Evolutionary conservation across 2,113 vertebrate genomes (phyloP), one percentile per base, ranked within the genome.

Genomic region (Protobothrops flavoviridis): DNA sequence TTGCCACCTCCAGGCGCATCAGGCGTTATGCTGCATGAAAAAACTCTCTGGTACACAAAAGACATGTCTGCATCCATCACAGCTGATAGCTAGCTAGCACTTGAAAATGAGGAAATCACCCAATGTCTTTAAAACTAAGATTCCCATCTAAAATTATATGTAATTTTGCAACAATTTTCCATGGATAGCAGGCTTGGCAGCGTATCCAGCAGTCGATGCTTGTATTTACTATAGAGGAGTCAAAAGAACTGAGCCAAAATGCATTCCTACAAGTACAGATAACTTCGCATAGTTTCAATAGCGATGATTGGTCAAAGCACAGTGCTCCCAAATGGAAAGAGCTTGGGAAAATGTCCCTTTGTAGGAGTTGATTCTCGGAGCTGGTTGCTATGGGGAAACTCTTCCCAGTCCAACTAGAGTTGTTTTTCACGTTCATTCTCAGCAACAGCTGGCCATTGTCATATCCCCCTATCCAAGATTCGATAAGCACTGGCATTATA

Each of bases 91-190:
- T 50, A 85, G 64, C 10, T 50, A 85, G 64, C 17, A 24, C 64
- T 59, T 81, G 39, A 55, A 43, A 48, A 48, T 48, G n/a, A 59
- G 43, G 92, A 93, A 61, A 56, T 85, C 53, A 81, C 39, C 69
- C 8, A 1, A 29, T 2, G 12, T 45, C 88, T 53, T 50, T 29
- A 74, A 50, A 13, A 85, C 52, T 59, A 89, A 85, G 26, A 43
- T 90, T 57, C 7, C 52, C 24, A 24, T 85, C 20, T 93, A 50
- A 93, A 93, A 93, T 90, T 90, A 90, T 50, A 93, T 90, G 89
- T 50, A 85, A 89, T 93, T 92, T 90, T 85, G 69, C 26, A 59
- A 59, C 69, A 20, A 90, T 57, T 90, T 81, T 59, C n/a, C 90
- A 93, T 20, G 29, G 26, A 33, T 85, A 90, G 29, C 26, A 85